Base-by-base conservation (phyloP, 2,113 vertebrate species). In the Chamaetylas fuelleborni region DNA sequence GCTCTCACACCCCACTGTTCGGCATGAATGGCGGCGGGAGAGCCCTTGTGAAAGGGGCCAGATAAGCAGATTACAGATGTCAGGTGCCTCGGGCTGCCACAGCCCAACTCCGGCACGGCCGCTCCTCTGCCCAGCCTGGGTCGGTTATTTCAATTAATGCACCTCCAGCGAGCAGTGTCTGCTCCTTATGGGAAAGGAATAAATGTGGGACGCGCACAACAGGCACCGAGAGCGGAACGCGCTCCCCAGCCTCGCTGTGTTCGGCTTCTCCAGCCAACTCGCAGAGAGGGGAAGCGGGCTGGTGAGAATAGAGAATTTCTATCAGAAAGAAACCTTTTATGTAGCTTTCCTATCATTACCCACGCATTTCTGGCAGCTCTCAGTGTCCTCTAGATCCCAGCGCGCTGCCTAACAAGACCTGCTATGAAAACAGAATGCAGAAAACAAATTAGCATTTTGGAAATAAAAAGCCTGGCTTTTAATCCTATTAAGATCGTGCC, bases 381-480 rank as follows among this genome's bases (percentile, higher is more conserved):
- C 91, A 38, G 60, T 92, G 95, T 97, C 92, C 93, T 95, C 69
- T 84, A 92, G 70, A 95, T 95, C 90, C 95, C 91, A 65, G 64
- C 5, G 57, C 76, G 62, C 86, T 82, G 93, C 95, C 83, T 92
- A 96, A 97, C 88, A 89, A 97, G 81, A 57, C 72, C 90, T 47
- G 92, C 91, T 97, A 97, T 73, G 94, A 97, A 97, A 97, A 97
- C 95, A 97, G 96, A 97, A 97, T 92, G 95, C 94, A 76, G 95
- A 97, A 97, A 98, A 98, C 97, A 98, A 98, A 98, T 98, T 97
- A 98, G 97, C 97, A 98, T 98, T 98, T 98, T 86, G 96, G 96
- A 98, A 98, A 97, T 97, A 97, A 98, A 97, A 97, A 96, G 96
- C 96, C 89, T 92, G 90, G 97, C 96, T 98, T 98, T 98, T 98